Base-by-base conservation (phyloP, 2,113 vertebrate genomes). In the Osmerus mordax region DNA sequence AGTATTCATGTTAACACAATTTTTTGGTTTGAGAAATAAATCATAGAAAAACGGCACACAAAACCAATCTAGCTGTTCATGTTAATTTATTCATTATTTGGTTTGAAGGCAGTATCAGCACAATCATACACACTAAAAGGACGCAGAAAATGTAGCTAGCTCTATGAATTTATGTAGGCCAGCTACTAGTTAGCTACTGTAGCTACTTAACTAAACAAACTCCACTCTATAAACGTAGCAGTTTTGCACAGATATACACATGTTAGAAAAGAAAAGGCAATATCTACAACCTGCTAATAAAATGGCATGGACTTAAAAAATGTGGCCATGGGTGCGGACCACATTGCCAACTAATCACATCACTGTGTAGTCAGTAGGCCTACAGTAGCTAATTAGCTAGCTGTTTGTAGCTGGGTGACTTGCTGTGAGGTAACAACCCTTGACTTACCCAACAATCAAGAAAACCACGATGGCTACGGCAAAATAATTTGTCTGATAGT, bases 401-500 rank as follows among this genome's bases (percentile, higher is more conserved):
- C 59, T 53, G 9, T 55, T 55, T 55, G 54, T 15, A 51, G 23
- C 6, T 41, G 63, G 32, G 23, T 51, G 23, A 16, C 36, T 7
- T 66, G 41, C 14, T n/a, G 54, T 28, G 9, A 18, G 25, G 72
- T 75, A 69, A 70, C 72, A 54, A 28, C 53, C 28, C 11, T 32
- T 25, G 32, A 93, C 97, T 92, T 72, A 99, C 97, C 97, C 97
- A 9, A 98, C 96, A 4, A 97, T 87, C 54, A 96, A 81, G 74
- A 98, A 89, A 65, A 97, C 92, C 67, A 90, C 89, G 69, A 94
- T 77, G 0, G 87, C 93, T 85, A 91, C 88, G 47, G 90, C 90
- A 72, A 98, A 92, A 74, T 99, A 98, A 83, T 98, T 98, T 51
- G 95, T 98, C 92, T 98, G 96, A 84, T 96, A 98, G 79, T 97